Conservation (phyloP, 2,888 invertebrate species). For the Oscheius onirici region DNA sequence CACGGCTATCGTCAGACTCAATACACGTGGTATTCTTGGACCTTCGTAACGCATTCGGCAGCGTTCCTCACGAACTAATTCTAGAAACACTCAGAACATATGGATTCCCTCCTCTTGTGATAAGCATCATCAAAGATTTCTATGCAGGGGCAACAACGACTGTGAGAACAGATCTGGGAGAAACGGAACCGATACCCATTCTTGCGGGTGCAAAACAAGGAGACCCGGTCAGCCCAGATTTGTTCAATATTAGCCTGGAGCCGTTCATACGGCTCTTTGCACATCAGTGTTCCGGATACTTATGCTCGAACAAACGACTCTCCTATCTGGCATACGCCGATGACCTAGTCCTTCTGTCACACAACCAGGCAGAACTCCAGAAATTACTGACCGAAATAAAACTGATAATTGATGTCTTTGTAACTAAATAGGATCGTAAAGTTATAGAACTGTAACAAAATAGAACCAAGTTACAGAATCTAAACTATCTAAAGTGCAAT, state of each 20-base stretch:
- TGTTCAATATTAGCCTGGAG: neutral
- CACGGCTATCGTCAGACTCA: too few relatives aligned
- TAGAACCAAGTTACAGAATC: too few relatives aligned
- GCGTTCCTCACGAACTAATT: neutral
- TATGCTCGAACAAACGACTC: neutral
- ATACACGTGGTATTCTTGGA: neutral
- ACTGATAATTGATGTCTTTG: too few relatives aligned
- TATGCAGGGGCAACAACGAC: neutral
- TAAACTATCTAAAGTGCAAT: too few relatives aligned
- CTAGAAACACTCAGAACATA: neutral
- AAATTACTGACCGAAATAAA: too few relatives aligned
- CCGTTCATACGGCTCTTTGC: neutral
- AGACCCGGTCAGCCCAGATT: neutral
- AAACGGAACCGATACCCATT: neutral
- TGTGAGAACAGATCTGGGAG: neutral
- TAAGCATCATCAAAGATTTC: neutral
- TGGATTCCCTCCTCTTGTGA: neutral
- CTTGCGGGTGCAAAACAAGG: neutral
- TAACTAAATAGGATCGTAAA: too few relatives aligned
- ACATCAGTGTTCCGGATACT: neutral
- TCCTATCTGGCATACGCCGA: neutral
- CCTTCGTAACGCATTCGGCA: constrained; percentile 2
- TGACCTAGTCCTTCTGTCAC: neutral
- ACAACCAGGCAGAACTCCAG: too few relatives aligned
- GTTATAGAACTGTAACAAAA: too few relatives aligned